Conservation (phyloP, 2,113 vertebrate genomes). For the Gulo gulo region DNA sequence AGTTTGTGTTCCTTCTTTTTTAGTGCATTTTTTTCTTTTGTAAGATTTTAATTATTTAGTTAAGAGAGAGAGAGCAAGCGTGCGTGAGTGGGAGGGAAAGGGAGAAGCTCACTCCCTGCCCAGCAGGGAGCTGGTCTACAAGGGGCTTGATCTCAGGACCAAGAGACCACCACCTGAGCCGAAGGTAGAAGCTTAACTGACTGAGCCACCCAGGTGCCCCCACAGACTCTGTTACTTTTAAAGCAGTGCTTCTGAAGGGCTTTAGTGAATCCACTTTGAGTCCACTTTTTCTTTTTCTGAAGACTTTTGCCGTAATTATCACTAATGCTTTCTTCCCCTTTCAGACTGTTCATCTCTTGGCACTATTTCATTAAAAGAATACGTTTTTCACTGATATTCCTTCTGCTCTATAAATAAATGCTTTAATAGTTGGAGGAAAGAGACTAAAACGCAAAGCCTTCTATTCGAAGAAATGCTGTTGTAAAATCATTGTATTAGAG, state of each 20-base stretch:
- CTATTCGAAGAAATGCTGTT: not conserved
- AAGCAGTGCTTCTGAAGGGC: not conserved
- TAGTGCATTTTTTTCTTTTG: too few relatives aligned
- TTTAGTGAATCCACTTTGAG: not conserved
- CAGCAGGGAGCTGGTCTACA: not conserved
- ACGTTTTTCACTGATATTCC: not conserved
- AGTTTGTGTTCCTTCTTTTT: not conserved
- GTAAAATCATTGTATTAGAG: conserved; percentile 25
- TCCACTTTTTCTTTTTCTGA: not conserved
- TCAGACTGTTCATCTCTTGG: not conserved
- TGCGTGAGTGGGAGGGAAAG: not conserved
- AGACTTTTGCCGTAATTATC: not conserved
- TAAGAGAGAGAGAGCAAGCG: not conserved
- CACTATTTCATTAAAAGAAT: not conserved
- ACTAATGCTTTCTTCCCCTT: not conserved
- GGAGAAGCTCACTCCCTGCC: not conserved
- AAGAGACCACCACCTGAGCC: not conserved
- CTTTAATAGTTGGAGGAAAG: not conserved
- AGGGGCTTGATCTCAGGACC: not conserved
- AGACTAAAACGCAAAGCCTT: not conserved
- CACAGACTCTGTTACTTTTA: not conserved
- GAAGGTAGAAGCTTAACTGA: too few relatives aligned
- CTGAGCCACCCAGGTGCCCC: not conserved
- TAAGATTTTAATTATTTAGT: not conserved
- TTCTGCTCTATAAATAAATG: not conserved